A percentile compares a stretch with the other conserved stretches of the same genome.
Conservation (phyloP, 23 tunicate species). For the Trididemnum clinides region DNA sequence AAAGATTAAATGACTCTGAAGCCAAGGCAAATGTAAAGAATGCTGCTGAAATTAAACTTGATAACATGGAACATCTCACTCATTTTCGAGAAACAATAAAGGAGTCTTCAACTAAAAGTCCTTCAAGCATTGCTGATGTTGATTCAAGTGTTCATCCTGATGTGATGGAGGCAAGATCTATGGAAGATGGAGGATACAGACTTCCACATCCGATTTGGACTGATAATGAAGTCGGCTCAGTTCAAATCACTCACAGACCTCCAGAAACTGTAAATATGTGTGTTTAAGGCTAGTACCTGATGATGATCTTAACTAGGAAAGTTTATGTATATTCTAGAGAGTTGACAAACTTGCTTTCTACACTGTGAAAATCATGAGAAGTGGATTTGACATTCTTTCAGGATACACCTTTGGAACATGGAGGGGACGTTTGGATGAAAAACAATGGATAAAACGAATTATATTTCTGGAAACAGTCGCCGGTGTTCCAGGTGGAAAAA, state of each 20-base stretch:
- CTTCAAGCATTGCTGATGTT: neutral
- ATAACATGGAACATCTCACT: neutral
- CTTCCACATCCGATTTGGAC: conserved; percentile 91
- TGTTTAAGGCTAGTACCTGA: neutral
- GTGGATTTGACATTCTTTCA: conserved; percentile 71
- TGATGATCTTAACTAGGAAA: neutral
- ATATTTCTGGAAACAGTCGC: conserved; percentile 89
- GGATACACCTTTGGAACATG: conserved; percentile 70
- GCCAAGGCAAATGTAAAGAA: neutral
- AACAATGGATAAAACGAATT: conserved; percentile 88
- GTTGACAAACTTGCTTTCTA: conserved; percentile 70
- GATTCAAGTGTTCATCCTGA: conserved; percentile 56
- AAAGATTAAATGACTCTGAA: neutral
- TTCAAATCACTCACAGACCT: conserved; percentile 63
- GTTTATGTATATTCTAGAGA: conserved; percentile 38
- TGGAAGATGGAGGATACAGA: conserved; percentile 89
- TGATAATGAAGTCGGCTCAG: conserved; percentile 69
- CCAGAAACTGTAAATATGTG: conserved; percentile 53
- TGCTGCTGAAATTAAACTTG: neutral
- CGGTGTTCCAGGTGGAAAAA: conserved; percentile 95
- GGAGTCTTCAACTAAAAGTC: neutral
- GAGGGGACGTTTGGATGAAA: conserved; percentile 77
- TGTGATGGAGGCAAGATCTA: conserved; percentile 65
- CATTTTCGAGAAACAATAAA: conserved; percentile 28
- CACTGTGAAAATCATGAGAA: conserved; percentile 63